These are phyloP conservation scores for Acrocephalus arundinaceus DNA, from an alignment of 2,113 vertebrate genomes.

Conservation along the genomic window DNA sequence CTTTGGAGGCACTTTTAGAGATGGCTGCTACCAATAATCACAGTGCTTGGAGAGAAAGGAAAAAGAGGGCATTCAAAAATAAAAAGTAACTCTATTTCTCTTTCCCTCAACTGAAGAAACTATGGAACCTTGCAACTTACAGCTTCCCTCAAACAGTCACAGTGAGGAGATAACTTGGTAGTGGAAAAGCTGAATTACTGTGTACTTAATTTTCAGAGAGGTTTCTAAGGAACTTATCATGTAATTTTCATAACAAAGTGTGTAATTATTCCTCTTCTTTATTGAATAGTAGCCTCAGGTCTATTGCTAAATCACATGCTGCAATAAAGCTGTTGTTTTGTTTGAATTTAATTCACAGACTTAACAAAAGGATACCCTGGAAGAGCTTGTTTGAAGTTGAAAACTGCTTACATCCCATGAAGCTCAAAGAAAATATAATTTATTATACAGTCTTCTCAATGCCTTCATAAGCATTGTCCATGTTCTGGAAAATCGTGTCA, in stretches of 20 bases:
- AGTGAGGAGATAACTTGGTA: conserved; percentile 1
- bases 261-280: conserved; percentile 52
- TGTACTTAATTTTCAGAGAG: conserved; percentile 37
- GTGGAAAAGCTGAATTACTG: conserved; percentile 44
- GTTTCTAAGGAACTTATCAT: conserved; percentile 40
- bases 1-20: background rate
- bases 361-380: conserved; percentile 37
- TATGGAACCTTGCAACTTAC: background rate
- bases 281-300: conserved; percentile 18
- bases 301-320: conserved; percentile 27
- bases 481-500: background rate
- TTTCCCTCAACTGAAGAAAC: background rate
- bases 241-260: conserved; percentile 49
- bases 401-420: conserved; percentile 20
- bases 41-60: background rate
- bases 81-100: background rate
- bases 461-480: conserved; percentile 26
- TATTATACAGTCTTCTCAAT: background rate
- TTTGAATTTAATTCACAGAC: conserved; percentile 48
- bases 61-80: background rate
- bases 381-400: conserved; percentile 33
- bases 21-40: background rate
- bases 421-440: conserved; percentile 30
- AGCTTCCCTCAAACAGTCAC: background rate
- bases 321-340: conserved; percentile 6